Conservation (phyloP, 2,113 vertebrate species). For the Aegotheles bennettii region DNA sequence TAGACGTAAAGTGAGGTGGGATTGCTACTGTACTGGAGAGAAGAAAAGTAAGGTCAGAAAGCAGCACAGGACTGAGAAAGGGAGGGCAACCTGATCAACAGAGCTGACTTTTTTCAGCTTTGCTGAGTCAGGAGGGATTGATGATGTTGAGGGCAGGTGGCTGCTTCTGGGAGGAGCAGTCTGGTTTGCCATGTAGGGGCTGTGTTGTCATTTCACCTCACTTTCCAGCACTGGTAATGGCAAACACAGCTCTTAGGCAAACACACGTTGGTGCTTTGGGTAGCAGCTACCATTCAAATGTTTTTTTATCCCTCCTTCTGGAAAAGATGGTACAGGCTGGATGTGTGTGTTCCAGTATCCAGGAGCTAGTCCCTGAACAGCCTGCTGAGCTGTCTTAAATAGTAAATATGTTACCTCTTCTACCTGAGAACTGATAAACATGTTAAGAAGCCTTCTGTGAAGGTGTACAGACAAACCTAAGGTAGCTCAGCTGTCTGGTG, state of each 20-base stretch:
- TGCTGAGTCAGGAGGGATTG: not conserved
- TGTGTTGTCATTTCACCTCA: not conserved
- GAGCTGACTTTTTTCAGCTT: not conserved
- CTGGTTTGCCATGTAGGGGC: not conserved
- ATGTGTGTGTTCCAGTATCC: not conserved
- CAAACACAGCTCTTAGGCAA: not conserved
- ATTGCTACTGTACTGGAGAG: not conserved
- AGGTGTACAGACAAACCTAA: not conserved
- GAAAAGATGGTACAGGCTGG: not conserved
- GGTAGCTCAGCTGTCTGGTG: not conserved
- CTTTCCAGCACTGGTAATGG: not conserved
- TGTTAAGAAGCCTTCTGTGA: not conserved
- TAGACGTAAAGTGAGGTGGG: not conserved
- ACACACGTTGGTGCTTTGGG: not conserved
- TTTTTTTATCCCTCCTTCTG: not conserved
- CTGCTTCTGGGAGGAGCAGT: not conserved
- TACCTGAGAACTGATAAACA: not conserved
- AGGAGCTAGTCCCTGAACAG: not conserved
- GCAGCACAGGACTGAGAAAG: not conserved
- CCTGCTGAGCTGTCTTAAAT: not conserved
- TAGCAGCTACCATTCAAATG: not conserved
- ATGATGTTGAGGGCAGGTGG: not conserved
- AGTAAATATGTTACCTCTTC: not conserved
- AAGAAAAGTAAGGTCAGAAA: not conserved
- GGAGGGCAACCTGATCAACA: not conserved